Evolutionary conservation across 2,888 invertebrate species (phyloP), one percentile per base, ranked within the genome.

Genomic region (Eupithecia insigniata): DNA sequence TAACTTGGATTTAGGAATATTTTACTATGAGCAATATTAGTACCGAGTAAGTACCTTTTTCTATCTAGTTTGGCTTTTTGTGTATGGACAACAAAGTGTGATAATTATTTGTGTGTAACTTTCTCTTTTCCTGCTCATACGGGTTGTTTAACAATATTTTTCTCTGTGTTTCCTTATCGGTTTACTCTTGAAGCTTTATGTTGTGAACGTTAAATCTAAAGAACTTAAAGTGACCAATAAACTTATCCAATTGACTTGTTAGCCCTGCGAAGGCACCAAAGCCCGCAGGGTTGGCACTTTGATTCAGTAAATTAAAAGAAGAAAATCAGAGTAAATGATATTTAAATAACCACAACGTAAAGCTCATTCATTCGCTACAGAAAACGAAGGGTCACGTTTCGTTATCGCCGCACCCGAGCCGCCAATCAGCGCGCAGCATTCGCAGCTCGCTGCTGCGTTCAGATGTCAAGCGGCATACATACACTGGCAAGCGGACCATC

Each of bases 401-500:
- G 78, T 79, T 91, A 75, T 90, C 92, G 70, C 89, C 91, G 81
- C 88, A 89, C 72, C 87, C 89, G 79, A 83, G 80, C 58, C 89
- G 91, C 51, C 87, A 86, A 70, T 89, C 90, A n/a, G 81, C 87
- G 51, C 89, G 91, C 22, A 83, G 89, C 51, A 83, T 89, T 39
- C 89, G 89, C 69, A 83, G 92, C 74, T 87, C 95, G 1, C 81
- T 94, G 14, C 85, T 90, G 75, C 92, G 96, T 51, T 91, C 92
- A 6, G 96, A 96, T 79, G 93, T 95, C 61, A 93, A 92, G 79
- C 85, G 93, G 16, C 92, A 92, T 79, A 92, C 93, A 12, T 91
- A 88, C 80, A 95, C 94, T 22, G 95, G 95, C 82, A 95, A 95
- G 85, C 93, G 97, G 69, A 96, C 96, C 79, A 95, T 98, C 70